Evolutionary conservation across 1,140 invertebrate genomes (phyloP), one percentile per base, ranked within the genome.

Genomic region (Cotesia typhae): DNA sequence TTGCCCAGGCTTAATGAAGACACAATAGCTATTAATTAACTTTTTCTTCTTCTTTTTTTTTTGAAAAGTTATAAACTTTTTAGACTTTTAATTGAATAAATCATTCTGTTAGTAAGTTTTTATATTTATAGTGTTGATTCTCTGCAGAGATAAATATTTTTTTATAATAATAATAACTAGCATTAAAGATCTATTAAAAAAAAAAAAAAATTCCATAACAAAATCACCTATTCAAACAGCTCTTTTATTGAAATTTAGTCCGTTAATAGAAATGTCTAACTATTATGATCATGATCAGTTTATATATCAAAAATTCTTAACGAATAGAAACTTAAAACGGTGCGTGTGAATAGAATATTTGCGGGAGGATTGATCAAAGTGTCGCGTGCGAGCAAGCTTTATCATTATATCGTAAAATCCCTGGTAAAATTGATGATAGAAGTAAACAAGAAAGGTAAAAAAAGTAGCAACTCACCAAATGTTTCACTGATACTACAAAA

Each of bases 361-460:
- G 70, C 38, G 53, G 35, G 28, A 75, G 70, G 74, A 82, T 82
- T 81, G 81, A 83, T 82, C 75, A 77, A 20, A 61, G 63, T 71
- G 79, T 82, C 76, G 81, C 81, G 77, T 83, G 81, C 63, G 55
- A 47, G 60, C 37, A 55, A 52, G 64, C 66, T 75, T 76, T 79
- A 79, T 79, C 75, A 76, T 59, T 10, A 38, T 55, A 37, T 36
- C 4, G 35, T 63, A 14, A n/a, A 4, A 37, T 10, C 35, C 12
- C 35, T 3, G n/a, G 9, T 9, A 59, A 20, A 28, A 59, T 20
- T 17, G 9, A 20, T 17, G 12, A 59, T 20, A 59, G 28, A 20
- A 20, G 57, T 20, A 59, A 59, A 28, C 7, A 59, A 28, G 4
- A 59, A 20, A 6, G 28, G 28, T 1, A 28, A 28, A 59, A 59